Conservation (phyloP, 2,113 vertebrate species). For the Triplophysa siluroides region DNA sequence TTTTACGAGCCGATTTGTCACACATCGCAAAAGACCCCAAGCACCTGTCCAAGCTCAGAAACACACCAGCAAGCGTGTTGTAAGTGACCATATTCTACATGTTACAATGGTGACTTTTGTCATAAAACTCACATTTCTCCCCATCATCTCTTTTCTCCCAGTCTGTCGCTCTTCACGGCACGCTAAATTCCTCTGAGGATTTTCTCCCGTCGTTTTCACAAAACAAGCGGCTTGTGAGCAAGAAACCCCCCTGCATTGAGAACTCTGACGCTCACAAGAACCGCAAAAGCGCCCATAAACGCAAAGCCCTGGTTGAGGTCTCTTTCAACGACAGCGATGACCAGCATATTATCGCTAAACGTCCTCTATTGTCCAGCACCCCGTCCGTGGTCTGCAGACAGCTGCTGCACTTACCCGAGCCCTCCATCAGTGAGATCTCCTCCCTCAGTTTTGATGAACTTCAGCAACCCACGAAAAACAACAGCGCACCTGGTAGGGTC, state of each 20-base stretch:
- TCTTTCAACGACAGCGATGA: constrained; percentile 44
- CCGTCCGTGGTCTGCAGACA: constrained; percentile 39
- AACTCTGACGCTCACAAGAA: neutral
- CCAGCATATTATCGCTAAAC: constrained; percentile 27
- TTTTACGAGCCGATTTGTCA: constrained; percentile 48
- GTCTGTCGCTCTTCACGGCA: constrained; percentile 13
- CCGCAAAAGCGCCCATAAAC: neutral
- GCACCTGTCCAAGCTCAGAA: neutral
- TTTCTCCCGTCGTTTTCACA: constrained; percentile 43
- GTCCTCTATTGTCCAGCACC: constrained; percentile 55
- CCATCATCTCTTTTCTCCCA: neutral
- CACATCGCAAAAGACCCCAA: constrained; percentile 42
- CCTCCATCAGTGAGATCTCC: constrained; percentile 55
- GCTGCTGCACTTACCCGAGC: constrained; percentile 22
- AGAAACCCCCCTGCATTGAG: neutral
- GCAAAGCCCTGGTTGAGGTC: constrained; percentile 20
- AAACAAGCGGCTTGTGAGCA: constrained; percentile 28
- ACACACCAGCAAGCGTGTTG: neutral
- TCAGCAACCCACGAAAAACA: neutral
- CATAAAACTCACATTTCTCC: neutral
- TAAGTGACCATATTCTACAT: neutral
- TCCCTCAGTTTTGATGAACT: constrained; percentile 54
- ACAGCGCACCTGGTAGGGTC: neutral
- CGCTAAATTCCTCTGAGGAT: constrained; percentile 67
- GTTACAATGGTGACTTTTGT: neutral